Evolutionary conservation across 2,888 invertebrate species (phyloP).

Genomic region (Rhingia rostrata): DNA sequence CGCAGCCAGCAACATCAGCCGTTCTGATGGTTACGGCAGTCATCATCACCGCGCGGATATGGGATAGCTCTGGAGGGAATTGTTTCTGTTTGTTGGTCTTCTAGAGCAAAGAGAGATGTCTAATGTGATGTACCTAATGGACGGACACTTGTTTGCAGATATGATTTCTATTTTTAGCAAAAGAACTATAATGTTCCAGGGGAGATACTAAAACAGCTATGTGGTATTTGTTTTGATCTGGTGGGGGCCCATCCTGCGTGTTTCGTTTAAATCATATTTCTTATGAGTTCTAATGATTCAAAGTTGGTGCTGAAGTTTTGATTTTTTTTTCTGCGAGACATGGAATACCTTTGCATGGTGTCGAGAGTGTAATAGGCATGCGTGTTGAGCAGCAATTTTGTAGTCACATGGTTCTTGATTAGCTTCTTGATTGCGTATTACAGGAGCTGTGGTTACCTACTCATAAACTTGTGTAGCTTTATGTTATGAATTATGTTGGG

Average conservation of each 20-base stretch:
- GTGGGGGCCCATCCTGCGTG: neutral
- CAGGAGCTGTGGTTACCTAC: neutral
- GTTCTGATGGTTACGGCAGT: slow-evolving; percentile 6
- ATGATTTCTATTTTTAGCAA: slow-evolving; percentile 60
- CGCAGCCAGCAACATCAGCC: neutral
- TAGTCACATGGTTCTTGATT: slow-evolving; percentile 24
- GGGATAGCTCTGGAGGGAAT: slow-evolving; percentile 52
- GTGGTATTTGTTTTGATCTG: slow-evolving; percentile 10
- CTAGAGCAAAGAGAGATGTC: slow-evolving; percentile 3
- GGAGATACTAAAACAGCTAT: neutral
- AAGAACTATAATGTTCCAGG: slow-evolving; percentile 1
- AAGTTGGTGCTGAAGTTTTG: neutral
- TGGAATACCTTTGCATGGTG: neutral
- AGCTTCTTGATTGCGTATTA: slow-evolving; percentile 14
- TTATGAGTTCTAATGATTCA: slow-evolving; percentile 3
- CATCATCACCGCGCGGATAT: slow-evolving; percentile 31
- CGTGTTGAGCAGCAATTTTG: slow-evolving; percentile 4
- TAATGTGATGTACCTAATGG: slow-evolving; percentile 21
- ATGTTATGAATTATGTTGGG: too few relatives aligned
- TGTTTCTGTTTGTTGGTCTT: slow-evolving; percentile 41
- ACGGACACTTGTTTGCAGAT: slow-evolving; percentile 53
- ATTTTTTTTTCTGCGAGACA: neutral
- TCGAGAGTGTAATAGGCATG: slow-evolving; percentile 7
- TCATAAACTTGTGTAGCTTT: too few relatives aligned
- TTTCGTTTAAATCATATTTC: slow-evolving; percentile 14